phyloP scores from a whole-genome alignment of 2,797 vertebrate genomes.

The Lycodopsis pacificus region DNA sequence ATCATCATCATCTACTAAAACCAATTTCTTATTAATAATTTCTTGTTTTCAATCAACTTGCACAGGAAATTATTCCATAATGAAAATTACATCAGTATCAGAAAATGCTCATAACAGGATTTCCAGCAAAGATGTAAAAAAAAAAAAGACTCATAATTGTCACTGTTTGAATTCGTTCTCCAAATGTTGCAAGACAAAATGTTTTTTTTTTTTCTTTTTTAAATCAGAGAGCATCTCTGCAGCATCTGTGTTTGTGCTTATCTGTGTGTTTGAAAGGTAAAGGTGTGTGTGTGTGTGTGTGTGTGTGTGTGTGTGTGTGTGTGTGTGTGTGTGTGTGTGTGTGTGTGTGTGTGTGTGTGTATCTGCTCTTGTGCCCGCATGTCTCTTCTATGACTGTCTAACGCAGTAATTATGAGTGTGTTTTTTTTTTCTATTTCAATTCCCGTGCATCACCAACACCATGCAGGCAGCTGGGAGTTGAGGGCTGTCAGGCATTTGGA shows the following conservation, averaged over 20 bases:
- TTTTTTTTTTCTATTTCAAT: neutral
- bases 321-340: neutral
- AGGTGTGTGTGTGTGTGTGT: no score
- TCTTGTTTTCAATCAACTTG: neutral
- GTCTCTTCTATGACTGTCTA: neutral
- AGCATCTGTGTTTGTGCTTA: no score
- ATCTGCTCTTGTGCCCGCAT: neutral
- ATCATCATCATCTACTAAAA: neutral
- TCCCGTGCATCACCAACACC: constrained; percentile 1
- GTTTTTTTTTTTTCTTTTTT: no score
- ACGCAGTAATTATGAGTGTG: neutral
- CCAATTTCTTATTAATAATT: neutral
- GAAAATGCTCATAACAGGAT: neutral
- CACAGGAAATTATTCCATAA: neutral
- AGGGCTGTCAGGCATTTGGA: neutral
- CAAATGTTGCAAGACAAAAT: neutral
- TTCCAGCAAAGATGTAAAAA: neutral
- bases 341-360: neutral
- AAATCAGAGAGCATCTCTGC: neutral
- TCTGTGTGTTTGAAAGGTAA: neutral
- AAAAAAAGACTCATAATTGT: neutral
- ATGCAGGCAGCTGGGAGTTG: neutral
- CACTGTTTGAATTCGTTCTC: neutral
- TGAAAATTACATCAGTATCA: neutral
- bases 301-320: neutral